These are phyloP conservation scores for Halcyon leucocephala DNA, from an alignment of 2,797 vertebrate genomes.

Conservation along the genomic window DNA sequence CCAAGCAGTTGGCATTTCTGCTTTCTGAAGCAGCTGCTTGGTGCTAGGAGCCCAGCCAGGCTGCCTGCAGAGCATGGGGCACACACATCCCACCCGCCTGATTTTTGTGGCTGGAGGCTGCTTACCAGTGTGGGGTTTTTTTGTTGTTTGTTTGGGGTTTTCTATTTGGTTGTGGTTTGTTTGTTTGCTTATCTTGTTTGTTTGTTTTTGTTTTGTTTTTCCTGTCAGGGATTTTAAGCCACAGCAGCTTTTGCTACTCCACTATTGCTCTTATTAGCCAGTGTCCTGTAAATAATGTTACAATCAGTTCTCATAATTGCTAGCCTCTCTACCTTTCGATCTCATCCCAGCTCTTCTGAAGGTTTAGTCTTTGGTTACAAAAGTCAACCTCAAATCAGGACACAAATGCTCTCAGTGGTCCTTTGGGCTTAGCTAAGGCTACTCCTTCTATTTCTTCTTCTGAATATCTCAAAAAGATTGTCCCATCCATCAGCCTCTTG, in stretches of 20 bases:
- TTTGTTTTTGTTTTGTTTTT: neutral
- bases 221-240: neutral
- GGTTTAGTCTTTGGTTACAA: neutral
- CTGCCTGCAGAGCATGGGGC: neutral
- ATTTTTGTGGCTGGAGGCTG: neutral
- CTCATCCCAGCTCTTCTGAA: neutral
- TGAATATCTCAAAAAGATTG: neutral
- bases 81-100: neutral
- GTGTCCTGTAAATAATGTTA: neutral
- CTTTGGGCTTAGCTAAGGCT: neutral
- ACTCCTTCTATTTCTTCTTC: neutral
- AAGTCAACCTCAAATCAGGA: neutral
- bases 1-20: neutral
- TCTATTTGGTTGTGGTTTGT: no score
- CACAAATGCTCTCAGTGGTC: neutral
- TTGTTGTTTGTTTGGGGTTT: no score
- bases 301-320: neutral
- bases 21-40: neutral
- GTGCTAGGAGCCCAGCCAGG: neutral
- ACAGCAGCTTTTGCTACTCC: neutral
- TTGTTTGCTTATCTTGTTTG: no score
- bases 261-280: neutral
- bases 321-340: neutral
- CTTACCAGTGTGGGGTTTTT: neutral
- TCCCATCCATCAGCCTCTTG: neutral